phyloP scores from a whole-genome alignment of 2,888 invertebrate species.

The Drosophila longiperda region DNA sequence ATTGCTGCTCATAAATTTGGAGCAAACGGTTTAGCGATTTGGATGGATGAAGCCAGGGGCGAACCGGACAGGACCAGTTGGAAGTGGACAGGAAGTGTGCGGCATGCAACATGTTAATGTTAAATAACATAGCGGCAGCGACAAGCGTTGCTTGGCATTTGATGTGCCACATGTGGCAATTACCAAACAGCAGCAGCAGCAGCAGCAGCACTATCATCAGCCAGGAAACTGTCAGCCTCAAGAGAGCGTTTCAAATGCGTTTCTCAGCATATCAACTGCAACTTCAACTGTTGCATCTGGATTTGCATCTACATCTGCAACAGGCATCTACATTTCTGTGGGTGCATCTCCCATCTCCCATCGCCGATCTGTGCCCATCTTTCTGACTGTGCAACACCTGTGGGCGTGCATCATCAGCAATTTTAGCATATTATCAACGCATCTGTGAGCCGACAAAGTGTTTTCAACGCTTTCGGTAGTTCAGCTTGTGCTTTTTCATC shows the following conservation, averaged over 20 bases:
- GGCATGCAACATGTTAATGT: conserved; percentile 1
- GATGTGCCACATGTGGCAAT: conserved; percentile 63
- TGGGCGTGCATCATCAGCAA: conserved; percentile 79
- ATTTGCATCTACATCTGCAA: conserved; percentile 28
- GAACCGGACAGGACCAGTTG: background rate
- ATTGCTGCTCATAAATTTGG: conserved; percentile 78
- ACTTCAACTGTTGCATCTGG: conserved; percentile 28
- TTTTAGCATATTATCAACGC: conserved; percentile 81
- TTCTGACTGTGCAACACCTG: conserved; percentile 55
- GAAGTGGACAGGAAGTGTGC: conserved; percentile 58
- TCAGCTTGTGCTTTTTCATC: background rate
- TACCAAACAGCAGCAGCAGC: conserved; percentile 31
- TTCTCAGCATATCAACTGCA: conserved; percentile 50
- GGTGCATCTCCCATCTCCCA: conserved; percentile 5
- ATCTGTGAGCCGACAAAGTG: conserved; percentile 83
- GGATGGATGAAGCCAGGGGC: conserved; percentile 4
- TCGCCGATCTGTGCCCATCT: background rate
- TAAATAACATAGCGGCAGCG: conserved; percentile 11
- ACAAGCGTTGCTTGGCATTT: conserved; percentile 36
- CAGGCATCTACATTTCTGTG: conserved; percentile 23
- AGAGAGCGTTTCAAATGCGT: conserved; percentile 50
- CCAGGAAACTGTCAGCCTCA: conserved; percentile 62
- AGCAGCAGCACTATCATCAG: conserved; percentile 4
- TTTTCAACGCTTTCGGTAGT: conserved; percentile 83
- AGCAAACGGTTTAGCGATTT: conserved; percentile 59